Conservation (phyloP, 2,888 invertebrate species). For the Acronicta aceris region DNA sequence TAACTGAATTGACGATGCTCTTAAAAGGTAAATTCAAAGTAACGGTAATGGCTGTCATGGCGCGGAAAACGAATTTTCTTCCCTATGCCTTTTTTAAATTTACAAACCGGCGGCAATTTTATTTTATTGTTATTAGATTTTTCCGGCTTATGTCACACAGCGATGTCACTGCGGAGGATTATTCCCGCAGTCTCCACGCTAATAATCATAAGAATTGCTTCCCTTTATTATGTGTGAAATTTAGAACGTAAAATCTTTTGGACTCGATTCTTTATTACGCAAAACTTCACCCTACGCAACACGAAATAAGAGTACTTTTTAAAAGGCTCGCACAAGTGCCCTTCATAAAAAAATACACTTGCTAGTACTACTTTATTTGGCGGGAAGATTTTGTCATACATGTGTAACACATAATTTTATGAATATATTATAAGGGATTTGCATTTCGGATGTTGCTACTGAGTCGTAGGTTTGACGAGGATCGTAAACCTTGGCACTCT, state of each 20-base stretch:
- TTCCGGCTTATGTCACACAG: conserved; percentile 88
- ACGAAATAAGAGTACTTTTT: conserved; percentile 69
- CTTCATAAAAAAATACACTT: conserved; percentile 75
- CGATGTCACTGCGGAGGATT: conserved; percentile 85
- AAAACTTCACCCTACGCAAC: conserved; percentile 60
- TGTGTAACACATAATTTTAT: conserved; percentile 81
- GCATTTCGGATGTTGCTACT: conserved; percentile 67
- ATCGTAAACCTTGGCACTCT: conserved; percentile 60
- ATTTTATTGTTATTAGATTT: conserved; percentile 90
- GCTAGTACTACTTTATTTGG: conserved; percentile 75
- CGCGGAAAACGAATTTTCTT: conserved; percentile 86
- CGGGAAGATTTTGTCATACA: conserved; percentile 77
- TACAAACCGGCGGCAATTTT: conserved; percentile 88
- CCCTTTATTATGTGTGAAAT: conserved; percentile 89
- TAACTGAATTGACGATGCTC: conserved; percentile 72
- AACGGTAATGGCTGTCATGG: conserved; percentile 86
- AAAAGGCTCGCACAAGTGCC: conserved; percentile 56
- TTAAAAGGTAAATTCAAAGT: conserved; percentile 84
- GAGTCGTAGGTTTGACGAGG: conserved; percentile 57
- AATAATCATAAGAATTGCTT: conserved; percentile 89
- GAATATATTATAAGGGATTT: conserved; percentile 82
- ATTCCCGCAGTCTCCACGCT: conserved; percentile 86
- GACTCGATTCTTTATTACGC: conserved; percentile 57
- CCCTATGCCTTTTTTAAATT: conserved; percentile 87
- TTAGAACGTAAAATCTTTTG: conserved; percentile 81